Evolutionary conservation across 2,797 vertebrate species (phyloP).

Genomic region (Nasua narica): DNA sequence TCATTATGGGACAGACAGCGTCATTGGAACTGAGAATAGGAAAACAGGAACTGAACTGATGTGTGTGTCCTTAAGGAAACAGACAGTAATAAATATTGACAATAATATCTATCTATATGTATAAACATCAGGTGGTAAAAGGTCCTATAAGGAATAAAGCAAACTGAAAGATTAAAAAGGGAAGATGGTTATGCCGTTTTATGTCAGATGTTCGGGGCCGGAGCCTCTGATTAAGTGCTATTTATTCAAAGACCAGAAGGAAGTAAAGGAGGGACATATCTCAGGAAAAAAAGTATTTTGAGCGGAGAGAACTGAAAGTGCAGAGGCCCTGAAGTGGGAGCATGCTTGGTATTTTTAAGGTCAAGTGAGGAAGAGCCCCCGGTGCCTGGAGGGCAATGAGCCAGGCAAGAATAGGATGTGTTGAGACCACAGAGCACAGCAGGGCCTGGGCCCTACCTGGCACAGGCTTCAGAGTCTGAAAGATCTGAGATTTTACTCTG

Average conservation of each 20-base stretch:
- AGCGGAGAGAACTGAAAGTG: background rate
- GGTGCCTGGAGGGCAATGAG: background rate
- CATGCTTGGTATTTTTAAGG: background rate
- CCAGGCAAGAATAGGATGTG: accelerated
- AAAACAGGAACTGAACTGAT: background rate
- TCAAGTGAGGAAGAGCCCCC: background rate
- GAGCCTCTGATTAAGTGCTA: background rate
- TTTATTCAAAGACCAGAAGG: background rate
- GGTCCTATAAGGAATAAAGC: background rate
- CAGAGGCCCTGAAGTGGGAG: background rate
- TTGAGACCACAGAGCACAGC: background rate
- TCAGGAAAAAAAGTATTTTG: background rate
- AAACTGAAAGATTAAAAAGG: background rate
- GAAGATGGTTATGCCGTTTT: background rate
- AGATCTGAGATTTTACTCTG: background rate
- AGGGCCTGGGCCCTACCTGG: accelerated
- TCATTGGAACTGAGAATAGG: background rate
- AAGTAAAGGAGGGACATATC: background rate
- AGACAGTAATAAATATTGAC: conserved; percentile 20
- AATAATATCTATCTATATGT: background rate
- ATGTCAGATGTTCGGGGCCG: background rate
- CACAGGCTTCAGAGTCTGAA: background rate
- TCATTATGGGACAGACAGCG: conserved; percentile 22
- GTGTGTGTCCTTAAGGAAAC: background rate
- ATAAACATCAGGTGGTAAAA: background rate